Percentiles rank a stretch among this genome's conserved stretches.
These are phyloP conservation scores for Takifugu flavidus DNA, from an alignment of 2,113 vertebrate genomes.

Conservation along the genomic window DNA sequence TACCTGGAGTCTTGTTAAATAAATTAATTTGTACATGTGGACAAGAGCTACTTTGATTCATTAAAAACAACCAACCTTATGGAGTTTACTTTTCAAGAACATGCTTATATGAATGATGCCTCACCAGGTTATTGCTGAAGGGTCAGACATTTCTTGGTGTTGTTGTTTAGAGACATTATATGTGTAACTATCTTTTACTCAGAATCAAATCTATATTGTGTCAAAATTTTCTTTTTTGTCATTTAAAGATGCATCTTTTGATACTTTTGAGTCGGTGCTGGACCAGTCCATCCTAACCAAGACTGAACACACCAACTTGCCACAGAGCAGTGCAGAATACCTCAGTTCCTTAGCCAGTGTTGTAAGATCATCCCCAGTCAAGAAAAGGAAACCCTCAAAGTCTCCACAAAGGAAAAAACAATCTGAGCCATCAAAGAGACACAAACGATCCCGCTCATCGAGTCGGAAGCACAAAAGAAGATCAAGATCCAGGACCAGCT, in stretches of 20 bases:
- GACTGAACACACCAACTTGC: neutral
- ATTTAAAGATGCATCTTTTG: conserved; percentile 19
- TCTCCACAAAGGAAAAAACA: conserved; percentile 58
- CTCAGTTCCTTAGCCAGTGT: neutral
- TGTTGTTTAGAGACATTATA: too few relatives aligned
- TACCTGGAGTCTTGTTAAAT: too few relatives aligned
- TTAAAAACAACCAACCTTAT: too few relatives aligned
- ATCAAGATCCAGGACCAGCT: conserved; percentile 58
- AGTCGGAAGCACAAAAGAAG: conserved; percentile 37
- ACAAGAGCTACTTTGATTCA: too few relatives aligned
- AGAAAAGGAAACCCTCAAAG: conserved; percentile 37
- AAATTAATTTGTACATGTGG: too few relatives aligned
- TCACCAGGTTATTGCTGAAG: too few relatives aligned
- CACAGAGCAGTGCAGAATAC: conserved; percentile 4
- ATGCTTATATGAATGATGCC: too few relatives aligned
- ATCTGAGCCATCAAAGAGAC: conserved; percentile 41
- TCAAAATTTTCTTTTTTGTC: neutral
- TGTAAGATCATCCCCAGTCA: neutral
- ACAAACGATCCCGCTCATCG: conserved; percentile 51
- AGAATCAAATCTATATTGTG: neutral
- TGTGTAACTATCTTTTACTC: neutral
- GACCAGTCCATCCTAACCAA: conserved; percentile 11
- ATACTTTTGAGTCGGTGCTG: neutral
- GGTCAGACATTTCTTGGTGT: too few relatives aligned
- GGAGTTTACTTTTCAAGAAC: too few relatives aligned